These are phyloP conservation scores for Melanotaenia parkinsoni DNA, from an alignment of 2,797 vertebrate genomes.

Conservation along the genomic window DNA sequence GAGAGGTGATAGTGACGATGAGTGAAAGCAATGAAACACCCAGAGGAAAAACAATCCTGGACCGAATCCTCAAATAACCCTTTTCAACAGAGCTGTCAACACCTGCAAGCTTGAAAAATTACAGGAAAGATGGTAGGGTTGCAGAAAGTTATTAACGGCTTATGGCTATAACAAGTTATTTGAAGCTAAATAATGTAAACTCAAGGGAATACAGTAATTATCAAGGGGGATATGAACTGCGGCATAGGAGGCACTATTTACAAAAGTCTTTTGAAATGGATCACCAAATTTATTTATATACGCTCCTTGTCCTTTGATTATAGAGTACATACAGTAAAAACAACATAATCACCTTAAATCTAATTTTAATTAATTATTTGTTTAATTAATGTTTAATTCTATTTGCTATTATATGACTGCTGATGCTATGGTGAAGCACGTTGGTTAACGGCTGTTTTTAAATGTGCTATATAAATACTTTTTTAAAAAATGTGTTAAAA, in stretches of 20 bases:
- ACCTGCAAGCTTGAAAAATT: conserved; percentile 54
- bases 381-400: too few species aligned
- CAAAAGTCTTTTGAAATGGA: conserved; percentile 15
- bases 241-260: conserved; percentile 1
- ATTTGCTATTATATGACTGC: too few species aligned
- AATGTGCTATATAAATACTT: too few species aligned
- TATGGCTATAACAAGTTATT: conserved; percentile 21
- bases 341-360: neutral
- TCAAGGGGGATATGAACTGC: neutral
- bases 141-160: conserved; percentile 41
- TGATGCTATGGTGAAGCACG: too few species aligned
- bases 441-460: too few species aligned
- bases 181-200: conserved; percentile 38
- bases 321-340: neutral
- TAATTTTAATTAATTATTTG: neutral
- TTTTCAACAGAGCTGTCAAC: conserved; percentile 64
- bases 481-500: too few species aligned
- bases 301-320: neutral
- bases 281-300: neutral
- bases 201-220: conserved; percentile 13
- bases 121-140: conserved; percentile 26
- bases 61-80: conserved; percentile 64
- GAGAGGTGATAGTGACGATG: conserved; percentile 60
- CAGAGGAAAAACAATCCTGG: conserved; percentile 66
- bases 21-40: conserved; percentile 54